These are phyloP conservation scores for Sebastes elongatus DNA, from an alignment of 2,797 vertebrate species.

Conservation along the genomic window DNA sequence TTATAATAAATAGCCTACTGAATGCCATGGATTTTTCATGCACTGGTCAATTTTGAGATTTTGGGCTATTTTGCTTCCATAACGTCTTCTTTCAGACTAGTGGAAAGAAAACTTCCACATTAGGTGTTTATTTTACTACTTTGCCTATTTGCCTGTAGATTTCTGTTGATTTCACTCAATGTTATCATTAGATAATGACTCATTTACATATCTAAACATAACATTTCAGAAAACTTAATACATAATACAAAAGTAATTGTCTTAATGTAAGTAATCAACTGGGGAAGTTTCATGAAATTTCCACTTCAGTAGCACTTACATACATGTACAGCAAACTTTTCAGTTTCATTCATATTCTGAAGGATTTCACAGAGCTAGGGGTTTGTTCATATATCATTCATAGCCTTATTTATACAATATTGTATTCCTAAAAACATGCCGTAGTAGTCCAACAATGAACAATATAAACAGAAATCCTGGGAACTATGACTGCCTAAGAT, in stretches of 20 bases:
- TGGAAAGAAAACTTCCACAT: too few species aligned
- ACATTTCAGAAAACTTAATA: background rate
- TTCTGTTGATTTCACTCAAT: too few species aligned
- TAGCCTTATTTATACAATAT: too few species aligned
- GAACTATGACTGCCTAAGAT: background rate
- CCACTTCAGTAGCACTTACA: background rate
- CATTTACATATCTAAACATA: background rate
- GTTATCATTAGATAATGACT: background rate
- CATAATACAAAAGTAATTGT: background rate
- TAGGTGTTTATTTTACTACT: too few species aligned
- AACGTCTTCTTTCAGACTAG: too few species aligned
- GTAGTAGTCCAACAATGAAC: background rate
- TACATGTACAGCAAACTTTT: background rate
- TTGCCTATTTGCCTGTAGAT: too few species aligned
- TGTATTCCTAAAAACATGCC: too few species aligned
- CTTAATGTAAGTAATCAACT: too few species aligned
- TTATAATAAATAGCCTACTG: background rate
- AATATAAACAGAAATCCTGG: background rate
- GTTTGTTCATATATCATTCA: background rate
- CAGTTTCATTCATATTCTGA: background rate
- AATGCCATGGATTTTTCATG: background rate
- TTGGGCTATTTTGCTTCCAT: too few species aligned
- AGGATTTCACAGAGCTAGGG: background rate
- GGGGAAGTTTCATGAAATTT: background rate
- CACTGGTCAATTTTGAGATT: too few species aligned